Evolutionary conservation across 2,888 invertebrate genomes (phyloP).

Genomic region (Morpho helenor): DNA sequence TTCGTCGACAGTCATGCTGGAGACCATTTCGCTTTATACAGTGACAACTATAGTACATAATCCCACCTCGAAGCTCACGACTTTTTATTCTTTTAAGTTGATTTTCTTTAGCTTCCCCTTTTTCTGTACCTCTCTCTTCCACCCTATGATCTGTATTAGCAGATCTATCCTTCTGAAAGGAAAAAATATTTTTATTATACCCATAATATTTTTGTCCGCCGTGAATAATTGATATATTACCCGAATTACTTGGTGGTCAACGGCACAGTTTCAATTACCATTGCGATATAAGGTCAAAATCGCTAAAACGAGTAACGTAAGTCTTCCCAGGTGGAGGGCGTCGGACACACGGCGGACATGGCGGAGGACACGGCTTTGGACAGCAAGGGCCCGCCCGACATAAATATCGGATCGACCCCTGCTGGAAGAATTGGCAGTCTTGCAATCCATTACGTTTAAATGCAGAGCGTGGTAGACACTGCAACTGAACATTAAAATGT

Average conservation of each 20-base stretch:
- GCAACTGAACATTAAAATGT: conserved; percentile 47
- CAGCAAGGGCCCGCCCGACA: conserved; percentile 59
- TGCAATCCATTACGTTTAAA: conserved; percentile 76
- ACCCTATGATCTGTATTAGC: conserved; percentile 40
- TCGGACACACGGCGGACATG: conserved; percentile 70
- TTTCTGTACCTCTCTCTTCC: conserved; percentile 56
- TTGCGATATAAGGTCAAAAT: conserved; percentile 69
- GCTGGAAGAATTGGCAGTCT: conserved; percentile 73
- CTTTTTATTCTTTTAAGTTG: conserved; percentile 68
- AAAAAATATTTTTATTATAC: conserved; percentile 10
- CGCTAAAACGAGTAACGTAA: conserved; percentile 71
- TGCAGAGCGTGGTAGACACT: conserved; percentile 72
- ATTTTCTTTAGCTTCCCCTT: conserved; percentile 66
- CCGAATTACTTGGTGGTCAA: conserved; percentile 38
- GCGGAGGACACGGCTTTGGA: conserved; percentile 56
- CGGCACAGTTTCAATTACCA: conserved; percentile 50
- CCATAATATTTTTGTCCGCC: conserved; percentile 48
- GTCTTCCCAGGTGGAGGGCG: conserved; percentile 70
- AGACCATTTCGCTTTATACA: conserved; percentile 80
- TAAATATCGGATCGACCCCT: conserved; percentile 71
- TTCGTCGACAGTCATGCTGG: conserved; percentile 78
- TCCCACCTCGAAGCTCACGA: conserved; percentile 76
- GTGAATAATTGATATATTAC: conserved; percentile 52
- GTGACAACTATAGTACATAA: conserved; percentile 78
- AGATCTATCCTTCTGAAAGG: conserved; percentile 52